These are phyloP conservation scores for Drosophila ficusphila DNA, from an alignment of 1,140 invertebrate species.

Conservation along the genomic window DNA sequence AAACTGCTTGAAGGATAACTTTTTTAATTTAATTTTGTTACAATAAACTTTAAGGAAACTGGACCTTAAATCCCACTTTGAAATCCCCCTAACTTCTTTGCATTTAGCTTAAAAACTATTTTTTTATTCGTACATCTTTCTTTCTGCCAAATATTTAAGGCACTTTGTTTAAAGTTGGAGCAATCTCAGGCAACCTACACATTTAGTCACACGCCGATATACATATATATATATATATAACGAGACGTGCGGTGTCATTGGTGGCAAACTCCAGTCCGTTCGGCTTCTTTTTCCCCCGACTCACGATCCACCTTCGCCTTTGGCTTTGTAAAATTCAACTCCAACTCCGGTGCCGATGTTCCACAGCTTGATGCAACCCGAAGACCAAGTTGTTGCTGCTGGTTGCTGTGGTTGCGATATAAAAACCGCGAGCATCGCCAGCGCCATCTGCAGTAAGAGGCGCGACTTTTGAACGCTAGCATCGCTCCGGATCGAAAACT, in stretches of 20 bases:
- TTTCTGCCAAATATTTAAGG: constrained; percentile 3
- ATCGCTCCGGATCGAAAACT: constrained; percentile 24
- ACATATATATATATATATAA: no score
- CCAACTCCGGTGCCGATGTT: constrained; percentile 26
- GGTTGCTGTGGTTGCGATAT: constrained; percentile 45
- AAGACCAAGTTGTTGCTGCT: constrained; percentile 42
- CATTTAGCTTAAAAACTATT: no score
- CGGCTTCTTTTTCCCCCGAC: constrained; percentile 1
- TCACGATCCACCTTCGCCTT: constrained; percentile 37
- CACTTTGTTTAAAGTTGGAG: constrained; percentile 32
- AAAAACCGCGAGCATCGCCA: constrained; percentile 68
- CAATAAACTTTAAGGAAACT: no score
- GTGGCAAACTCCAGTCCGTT: constrained; percentile 47
- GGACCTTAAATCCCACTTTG: no score
- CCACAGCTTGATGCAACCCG: constrained; percentile 66
- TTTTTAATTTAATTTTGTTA: no score
- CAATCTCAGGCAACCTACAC: constrained; percentile 66
- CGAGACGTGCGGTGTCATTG: constrained; percentile 59
- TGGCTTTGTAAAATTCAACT: constrained; percentile 4
- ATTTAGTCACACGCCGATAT: constrained; percentile 46
- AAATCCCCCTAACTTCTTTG: no score
- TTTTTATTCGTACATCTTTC: background rate
- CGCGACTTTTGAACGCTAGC: constrained; percentile 78
- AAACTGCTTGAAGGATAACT: no score
- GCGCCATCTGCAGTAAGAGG: constrained; percentile 71